Percentiles rank a stretch among this genome's conserved stretches.
These are phyloP conservation scores for Apistogramma diplotaenia DNA, from an alignment of 2,113 vertebrate genomes.

Conservation along the genomic window DNA sequence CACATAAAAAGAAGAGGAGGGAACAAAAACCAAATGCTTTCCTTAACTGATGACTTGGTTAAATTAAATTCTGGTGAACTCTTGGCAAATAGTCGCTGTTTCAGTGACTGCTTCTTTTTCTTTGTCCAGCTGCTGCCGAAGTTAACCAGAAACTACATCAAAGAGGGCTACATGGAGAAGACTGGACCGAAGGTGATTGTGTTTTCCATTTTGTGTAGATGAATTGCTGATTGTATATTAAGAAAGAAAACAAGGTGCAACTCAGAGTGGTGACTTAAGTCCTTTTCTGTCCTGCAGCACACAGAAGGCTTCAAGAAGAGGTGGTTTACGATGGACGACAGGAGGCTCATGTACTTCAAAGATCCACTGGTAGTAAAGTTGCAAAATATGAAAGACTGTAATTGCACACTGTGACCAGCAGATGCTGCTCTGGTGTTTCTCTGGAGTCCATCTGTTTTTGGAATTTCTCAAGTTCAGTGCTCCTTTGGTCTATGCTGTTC, in stretches of 20 bases:
- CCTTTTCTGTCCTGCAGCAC: slow-evolving; percentile 73
- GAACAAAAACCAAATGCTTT: not conserved
- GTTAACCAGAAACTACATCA: slow-evolving; percentile 85
- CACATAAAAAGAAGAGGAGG: too few species aligned
- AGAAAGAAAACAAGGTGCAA: not conserved
- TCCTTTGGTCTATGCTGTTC: not conserved
- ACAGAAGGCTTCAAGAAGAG: slow-evolving; percentile 87
- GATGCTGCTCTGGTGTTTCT: not conserved
- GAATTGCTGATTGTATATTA: not conserved
- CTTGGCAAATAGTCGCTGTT: not conserved
- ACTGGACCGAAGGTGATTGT: slow-evolving; percentile 84
- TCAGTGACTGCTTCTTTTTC: not conserved
- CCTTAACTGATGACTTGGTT: not conserved
- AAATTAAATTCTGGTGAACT: not conserved
- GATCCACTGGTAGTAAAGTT: slow-evolving; percentile 81
- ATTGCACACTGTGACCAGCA: not conserved
- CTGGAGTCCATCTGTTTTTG: not conserved
- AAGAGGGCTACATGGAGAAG: slow-evolving; percentile 92
- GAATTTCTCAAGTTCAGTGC: not conserved
- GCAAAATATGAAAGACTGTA: not conserved
- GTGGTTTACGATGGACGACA: slow-evolving; percentile 91
- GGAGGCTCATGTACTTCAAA: slow-evolving; percentile 88
- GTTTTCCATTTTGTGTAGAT: not conserved
- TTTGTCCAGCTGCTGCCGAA: slow-evolving; percentile 80
- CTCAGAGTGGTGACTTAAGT: not conserved